phyloP scores from a whole-genome alignment of 1,140 invertebrate genomes.

The Globodera rostochiensis region DNA sequence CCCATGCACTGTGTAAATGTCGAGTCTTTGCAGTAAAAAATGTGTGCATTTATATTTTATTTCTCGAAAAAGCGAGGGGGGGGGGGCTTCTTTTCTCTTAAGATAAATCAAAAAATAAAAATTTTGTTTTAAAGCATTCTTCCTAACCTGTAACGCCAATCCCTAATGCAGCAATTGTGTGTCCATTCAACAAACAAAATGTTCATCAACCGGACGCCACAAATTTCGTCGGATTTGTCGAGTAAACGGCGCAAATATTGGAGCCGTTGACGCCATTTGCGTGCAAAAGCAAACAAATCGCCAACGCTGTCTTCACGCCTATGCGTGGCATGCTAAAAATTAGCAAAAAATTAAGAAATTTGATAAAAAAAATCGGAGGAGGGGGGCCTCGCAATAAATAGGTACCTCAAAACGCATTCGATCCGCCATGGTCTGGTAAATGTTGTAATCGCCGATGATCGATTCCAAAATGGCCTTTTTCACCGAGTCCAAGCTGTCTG shows the following conservation, averaged over 20 bases:
- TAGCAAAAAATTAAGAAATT: no score
- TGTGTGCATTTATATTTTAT: no score
- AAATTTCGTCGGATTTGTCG: background rate
- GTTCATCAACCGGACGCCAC: background rate
- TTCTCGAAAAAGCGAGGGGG: no score
- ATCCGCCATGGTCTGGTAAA: background rate
- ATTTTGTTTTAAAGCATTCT: background rate
- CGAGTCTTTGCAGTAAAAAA: no score
- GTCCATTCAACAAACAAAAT: background rate
- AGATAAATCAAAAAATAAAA: background rate
- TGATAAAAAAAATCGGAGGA: background rate
- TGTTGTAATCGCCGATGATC: conserved; percentile 14
- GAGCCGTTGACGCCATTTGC: conserved; percentile 1
- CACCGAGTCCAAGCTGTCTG: background rate
- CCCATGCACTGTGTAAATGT: no score
- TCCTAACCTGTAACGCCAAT: conserved; percentile 1
- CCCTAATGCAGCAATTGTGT: background rate
- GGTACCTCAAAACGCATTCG: conserved; percentile 16
- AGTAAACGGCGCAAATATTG: background rate
- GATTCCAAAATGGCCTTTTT: conserved; percentile 20
- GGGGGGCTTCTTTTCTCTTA: conserved; percentile 1
- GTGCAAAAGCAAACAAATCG: conserved; percentile 10
- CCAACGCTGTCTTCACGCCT: background rate
- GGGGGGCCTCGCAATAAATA: background rate
- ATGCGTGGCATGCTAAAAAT: background rate